phyloP scores from a whole-genome alignment of 2,888 invertebrate genomes.

The Nomada ruficornis region DNA sequence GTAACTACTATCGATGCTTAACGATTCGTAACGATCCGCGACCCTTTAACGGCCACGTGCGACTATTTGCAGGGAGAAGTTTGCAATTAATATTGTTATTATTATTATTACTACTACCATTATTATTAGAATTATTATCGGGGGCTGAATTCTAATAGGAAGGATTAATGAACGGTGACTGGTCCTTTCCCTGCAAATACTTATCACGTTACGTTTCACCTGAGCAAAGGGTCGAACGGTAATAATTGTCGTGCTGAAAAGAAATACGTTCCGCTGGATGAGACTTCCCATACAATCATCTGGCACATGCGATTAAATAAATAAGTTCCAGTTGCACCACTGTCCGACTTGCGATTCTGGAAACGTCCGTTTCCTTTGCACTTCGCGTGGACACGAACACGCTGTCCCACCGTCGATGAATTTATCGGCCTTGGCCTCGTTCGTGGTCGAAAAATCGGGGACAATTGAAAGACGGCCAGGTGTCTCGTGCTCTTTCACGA shows the following conservation, averaged over 20 bases:
- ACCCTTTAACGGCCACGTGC: conserved; percentile 3
- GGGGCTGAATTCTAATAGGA: neutral
- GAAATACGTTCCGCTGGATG: conserved; percentile 22
- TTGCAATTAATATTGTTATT: neutral
- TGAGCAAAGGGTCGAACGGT: conserved; percentile 17
- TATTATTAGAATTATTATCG: neutral
- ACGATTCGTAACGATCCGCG: conserved; percentile 32
- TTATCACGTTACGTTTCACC: neutral
- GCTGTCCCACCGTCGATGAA: neutral
- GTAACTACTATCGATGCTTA: conserved; percentile 11
- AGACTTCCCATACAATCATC: conserved; percentile 48
- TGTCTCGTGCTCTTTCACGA: neutral
- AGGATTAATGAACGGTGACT: neutral
- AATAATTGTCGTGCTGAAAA: conserved; percentile 37
- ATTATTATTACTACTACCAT: neutral
- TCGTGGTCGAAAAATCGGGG: neutral
- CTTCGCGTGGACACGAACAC: neutral
- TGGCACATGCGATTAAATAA: conserved; percentile 67
- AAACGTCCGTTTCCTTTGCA: neutral
- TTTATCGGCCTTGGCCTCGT: neutral
- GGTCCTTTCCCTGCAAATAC: conserved; percentile 16
- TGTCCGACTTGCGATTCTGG: conserved; percentile 27
- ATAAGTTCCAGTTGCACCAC: conserved; percentile 58
- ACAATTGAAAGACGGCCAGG: neutral
- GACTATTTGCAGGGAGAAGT: conserved; percentile 26